These are phyloP conservation scores for Diaphora mendica DNA, from an alignment of 2,888 invertebrate genomes.

Conservation along the genomic window DNA sequence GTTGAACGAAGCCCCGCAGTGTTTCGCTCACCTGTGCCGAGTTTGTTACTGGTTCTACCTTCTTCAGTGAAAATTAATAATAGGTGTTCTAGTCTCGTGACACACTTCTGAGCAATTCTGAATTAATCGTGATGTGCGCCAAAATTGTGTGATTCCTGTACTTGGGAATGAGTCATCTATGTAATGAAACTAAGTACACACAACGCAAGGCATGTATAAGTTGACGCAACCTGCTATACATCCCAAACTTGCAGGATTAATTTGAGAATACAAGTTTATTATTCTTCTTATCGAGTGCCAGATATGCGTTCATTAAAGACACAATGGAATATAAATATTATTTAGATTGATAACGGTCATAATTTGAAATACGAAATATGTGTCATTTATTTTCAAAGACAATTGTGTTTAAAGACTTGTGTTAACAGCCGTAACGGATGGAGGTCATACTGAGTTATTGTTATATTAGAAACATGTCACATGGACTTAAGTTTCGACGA, in stretches of 20 bases:
- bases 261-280: slow-evolving; percentile 28
- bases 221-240: slow-evolving; percentile 48
- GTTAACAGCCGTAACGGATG: slow-evolving; percentile 58
- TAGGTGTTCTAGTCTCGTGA: slow-evolving; percentile 58
- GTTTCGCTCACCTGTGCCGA: slow-evolving; percentile 65
- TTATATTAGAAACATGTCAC: slow-evolving; percentile 51
- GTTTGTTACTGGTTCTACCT: slow-evolving; percentile 61
- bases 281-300: slow-evolving; percentile 24
- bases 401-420: slow-evolving; percentile 58
- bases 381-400: slow-evolving; percentile 42
- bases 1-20: slow-evolving; percentile 72
- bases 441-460: slow-evolving; percentile 75
- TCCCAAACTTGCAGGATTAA: slow-evolving; percentile 40
- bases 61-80: slow-evolving; percentile 57
- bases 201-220: slow-evolving; percentile 47
- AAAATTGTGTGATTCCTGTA: slow-evolving; percentile 49
- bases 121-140: slow-evolving; percentile 53
- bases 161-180: slow-evolving; percentile 57
- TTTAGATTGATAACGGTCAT: slow-evolving; percentile 34
- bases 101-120: slow-evolving; percentile 47
- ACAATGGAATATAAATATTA: slow-evolving; percentile 46
- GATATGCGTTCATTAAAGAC: slow-evolving; percentile 38
- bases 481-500: slow-evolving; percentile 30
- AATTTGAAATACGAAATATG: slow-evolving; percentile 38
- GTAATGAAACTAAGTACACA: slow-evolving; percentile 42